phyloP scores from a whole-genome alignment of 1,140 invertebrate species.

The Sitobion miscanthi region DNA sequence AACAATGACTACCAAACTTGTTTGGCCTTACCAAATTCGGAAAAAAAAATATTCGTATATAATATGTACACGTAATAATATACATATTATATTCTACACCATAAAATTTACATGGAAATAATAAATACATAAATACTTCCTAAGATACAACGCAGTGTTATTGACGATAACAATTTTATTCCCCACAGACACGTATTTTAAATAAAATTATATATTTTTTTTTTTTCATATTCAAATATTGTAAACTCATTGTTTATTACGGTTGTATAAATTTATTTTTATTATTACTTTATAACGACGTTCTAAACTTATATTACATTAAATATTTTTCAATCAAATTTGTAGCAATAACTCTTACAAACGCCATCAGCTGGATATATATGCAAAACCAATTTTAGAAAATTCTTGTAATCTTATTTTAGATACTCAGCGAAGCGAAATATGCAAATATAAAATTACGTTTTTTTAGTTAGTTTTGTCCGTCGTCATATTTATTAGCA shows the following conservation, averaged over 20 bases:
- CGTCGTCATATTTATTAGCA: background rate
- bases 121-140: background rate
- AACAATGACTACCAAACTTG: constrained; percentile 19
- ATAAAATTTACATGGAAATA: background rate
- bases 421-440: background rate
- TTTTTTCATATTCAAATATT: background rate
- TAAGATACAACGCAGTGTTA: background rate
- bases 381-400: background rate
- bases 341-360: background rate
- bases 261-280: background rate
- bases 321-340: constrained; percentile 12
- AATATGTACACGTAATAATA: background rate
- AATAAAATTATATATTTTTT: background rate
- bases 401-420: background rate
- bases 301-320: background rate
- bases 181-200: background rate
- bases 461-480: background rate
- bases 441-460: background rate
- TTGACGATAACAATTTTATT: background rate
- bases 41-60: background rate
- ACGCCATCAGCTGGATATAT: background rate
- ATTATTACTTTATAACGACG: background rate
- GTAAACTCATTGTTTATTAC: background rate
- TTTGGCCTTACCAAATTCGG: background rate
- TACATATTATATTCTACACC: background rate